Base-by-base conservation (phyloP, 2,797 vertebrate genomes). In the Trematomus bernacchii region DNA sequence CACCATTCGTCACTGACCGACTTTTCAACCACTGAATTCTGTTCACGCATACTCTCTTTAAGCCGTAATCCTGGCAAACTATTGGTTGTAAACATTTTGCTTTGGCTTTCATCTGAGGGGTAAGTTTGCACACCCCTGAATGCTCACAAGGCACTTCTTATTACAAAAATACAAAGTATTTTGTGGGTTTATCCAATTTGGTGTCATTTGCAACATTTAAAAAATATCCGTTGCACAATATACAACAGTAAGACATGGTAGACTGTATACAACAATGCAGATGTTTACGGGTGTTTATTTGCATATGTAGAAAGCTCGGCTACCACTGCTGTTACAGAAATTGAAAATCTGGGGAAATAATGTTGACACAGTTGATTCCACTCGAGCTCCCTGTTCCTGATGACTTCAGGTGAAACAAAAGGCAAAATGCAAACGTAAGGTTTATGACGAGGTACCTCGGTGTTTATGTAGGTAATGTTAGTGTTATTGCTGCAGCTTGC, bases 391-490 rank as follows among this genome's bases (percentile, higher is more conserved):
- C 65, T 19, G 43, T 13, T 21, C 33, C 11, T 48, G 44, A 68
- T 58, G 40, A 37, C 23, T n/a, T 57, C 42, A 40, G 68, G 59
- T 61, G 19, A 75, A 66, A 40, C 23, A 71, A 67, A 37, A 19
- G 42, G 23, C 6, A 14, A 27, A n/a, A 16, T 63, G 51, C 16
- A 67, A 66, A 62, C 27, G 7, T 60, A 15, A 48, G 33, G 46
- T 53, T 21, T 11, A 57, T 30, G 33, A 33, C 42, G 44, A 69
- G 42, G 58, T 50, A 9, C n/a, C 4, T 23, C 51, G 21, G 51
- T 19, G 48, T 48, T 47, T 52, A 40, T 48, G 13, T 50, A 23
- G 15, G 14, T 23, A 23, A 48, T 44, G 61, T 37, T 33, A 43
- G 67, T 72, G 55, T 18, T 63, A 27, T 21, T 52, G 21, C 65